phyloP scores from a whole-genome alignment of 1,140 invertebrate genomes.

The Apocrypta bakeri region DNA sequence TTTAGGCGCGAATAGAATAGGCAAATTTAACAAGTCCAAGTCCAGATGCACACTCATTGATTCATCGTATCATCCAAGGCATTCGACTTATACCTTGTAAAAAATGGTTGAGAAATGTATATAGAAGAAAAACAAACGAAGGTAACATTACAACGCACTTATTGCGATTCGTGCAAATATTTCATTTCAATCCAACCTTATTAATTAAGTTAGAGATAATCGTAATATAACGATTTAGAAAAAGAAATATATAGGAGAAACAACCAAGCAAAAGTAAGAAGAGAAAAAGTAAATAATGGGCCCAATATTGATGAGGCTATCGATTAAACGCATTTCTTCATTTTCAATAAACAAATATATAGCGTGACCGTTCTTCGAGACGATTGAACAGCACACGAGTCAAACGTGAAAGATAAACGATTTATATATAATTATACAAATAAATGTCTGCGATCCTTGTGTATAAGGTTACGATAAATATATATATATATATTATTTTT shows the following conservation, averaged over 20 bases:
- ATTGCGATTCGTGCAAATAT: slow-evolving; percentile 33
- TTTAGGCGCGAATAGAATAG: background rate
- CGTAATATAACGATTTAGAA: slow-evolving; percentile 21
- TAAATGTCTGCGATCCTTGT: slow-evolving; percentile 20
- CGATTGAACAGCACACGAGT: background rate
- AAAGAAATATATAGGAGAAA: slow-evolving; percentile 15
- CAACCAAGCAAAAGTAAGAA: slow-evolving; percentile 12
- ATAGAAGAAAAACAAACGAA: slow-evolving; percentile 27
- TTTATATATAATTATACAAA: slow-evolving; percentile 16
- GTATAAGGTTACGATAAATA: slow-evolving; percentile 10
- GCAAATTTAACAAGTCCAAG: background rate
- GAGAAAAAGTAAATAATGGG: slow-evolving; percentile 11
- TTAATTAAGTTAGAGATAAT: slow-evolving; percentile 29
- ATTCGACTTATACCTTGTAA: slow-evolving; percentile 37
- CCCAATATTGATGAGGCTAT: slow-evolving; percentile 30
- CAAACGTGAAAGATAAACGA: slow-evolving; percentile 11
- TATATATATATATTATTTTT: slow-evolving; percentile 1
- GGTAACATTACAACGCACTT: slow-evolving; percentile 11
- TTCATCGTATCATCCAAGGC: slow-evolving; percentile 7
- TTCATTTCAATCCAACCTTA: slow-evolving; percentile 35
- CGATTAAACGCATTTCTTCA: slow-evolving; percentile 22
- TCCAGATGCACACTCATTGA: slow-evolving; percentile 6
- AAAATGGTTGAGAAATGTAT: slow-evolving; percentile 42
- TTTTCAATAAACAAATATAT: slow-evolving; percentile 52
- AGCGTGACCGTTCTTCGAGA: slow-evolving; percentile 16